Base-by-base conservation (phyloP, 2,113 vertebrate species). In the Orycteropus afer region DNA sequence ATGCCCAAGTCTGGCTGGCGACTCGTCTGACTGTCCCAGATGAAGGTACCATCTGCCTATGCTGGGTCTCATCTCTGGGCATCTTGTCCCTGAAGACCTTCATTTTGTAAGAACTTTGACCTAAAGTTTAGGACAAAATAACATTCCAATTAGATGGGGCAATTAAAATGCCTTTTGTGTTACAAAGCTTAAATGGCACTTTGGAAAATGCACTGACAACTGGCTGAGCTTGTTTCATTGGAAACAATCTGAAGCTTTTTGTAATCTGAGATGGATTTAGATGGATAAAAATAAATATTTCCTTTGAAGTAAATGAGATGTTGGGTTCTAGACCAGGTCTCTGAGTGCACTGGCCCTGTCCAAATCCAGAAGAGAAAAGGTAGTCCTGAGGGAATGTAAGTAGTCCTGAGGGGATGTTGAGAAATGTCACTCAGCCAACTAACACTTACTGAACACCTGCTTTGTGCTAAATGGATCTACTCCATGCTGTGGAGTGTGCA, bases 131-230 rank as follows among this genome's bases (percentile, higher is more conserved):
- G 65, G 32, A 34, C 45, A 57, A 91, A 90, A 80, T 23, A 45
- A 18, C 34, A 14, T 55, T 71, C 23, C 57, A 59, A 3, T 4
- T 2, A 40, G 51, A 73, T 65, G 8, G 71, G 63, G 40, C 2
- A 13, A 47, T 34, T 14, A 61, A 42, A 71, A 42, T 23, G 34
- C 49, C 65, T 59, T 69, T 69, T 27, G 22, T 55, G 34, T 59
- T 45, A 37, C 17, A 51, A 34, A 49, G 18, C 40, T 7, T 23
- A 17, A 67, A 27, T 14, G 49, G 15, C n/a, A 12, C 12, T 20
- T 53, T 9, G 12, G 45, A 51, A 34, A 29, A 5, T 1, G 32
- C 27, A 23, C 25, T 6, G 20, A 42, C 2, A 0, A 0, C 10
- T 13, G 42, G 40, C 34, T 0, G 13, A 49, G 37, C 29, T 13